Conservation (phyloP, 2,888 invertebrate species). For the Lydus trimaculatus region DNA sequence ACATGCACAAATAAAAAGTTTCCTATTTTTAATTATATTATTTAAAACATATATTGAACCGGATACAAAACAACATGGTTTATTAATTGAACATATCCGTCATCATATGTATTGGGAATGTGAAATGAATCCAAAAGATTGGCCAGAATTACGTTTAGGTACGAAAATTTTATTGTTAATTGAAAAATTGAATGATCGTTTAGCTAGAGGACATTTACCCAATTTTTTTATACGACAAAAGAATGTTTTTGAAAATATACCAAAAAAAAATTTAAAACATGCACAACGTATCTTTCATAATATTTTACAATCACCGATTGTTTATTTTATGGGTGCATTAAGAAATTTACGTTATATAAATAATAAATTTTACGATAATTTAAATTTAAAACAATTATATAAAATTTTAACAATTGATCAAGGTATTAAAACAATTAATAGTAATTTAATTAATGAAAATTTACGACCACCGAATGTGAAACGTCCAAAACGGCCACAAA, state of each 20-base stretch:
- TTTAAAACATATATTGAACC: conserved; percentile 77
- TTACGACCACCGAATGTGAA: conserved; percentile 18
- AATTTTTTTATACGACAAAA: conserved; percentile 77
- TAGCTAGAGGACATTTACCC: conserved; percentile 69
- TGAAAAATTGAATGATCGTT: conserved; percentile 67
- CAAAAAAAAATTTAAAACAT: conserved; percentile 67
- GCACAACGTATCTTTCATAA: conserved; percentile 73
- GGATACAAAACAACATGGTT: conserved; percentile 68
- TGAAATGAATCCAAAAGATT: conserved; percentile 69
- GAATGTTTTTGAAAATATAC: conserved; percentile 77
- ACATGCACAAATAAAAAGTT: conserved; percentile 75
- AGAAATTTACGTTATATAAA: conserved; percentile 70
- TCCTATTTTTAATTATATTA: conserved; percentile 72
- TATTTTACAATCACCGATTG: conserved; percentile 75
- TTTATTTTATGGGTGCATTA: conserved; percentile 73
- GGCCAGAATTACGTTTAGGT: conserved; percentile 79
- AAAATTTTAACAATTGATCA: conserved; percentile 38
- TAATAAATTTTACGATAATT: conserved; percentile 42
- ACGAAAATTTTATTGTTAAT: conserved; percentile 71
- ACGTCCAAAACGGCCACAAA: conserved; percentile 11
- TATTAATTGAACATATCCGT: conserved; percentile 75
- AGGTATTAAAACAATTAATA: conserved; percentile 21
- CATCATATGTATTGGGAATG: conserved; percentile 81
- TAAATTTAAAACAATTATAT: conserved; percentile 44
- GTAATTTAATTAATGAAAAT: background rate